Evolutionary conservation across 1,140 invertebrate species (phyloP).

Genomic region (Zaprionus lachaisei): DNA sequence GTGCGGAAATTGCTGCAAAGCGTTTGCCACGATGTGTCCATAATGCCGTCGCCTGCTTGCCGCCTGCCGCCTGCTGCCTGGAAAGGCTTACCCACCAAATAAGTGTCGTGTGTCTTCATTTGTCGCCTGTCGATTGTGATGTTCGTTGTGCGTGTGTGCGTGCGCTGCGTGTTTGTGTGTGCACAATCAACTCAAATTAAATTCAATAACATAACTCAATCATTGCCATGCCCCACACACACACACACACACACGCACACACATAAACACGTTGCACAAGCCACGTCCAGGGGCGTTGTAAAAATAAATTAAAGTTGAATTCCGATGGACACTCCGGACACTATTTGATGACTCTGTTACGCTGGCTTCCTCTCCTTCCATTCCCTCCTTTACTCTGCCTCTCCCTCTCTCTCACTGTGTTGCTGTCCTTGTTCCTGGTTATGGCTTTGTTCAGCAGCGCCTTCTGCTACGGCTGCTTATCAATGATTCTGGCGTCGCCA

Average conservation of each 20-base stretch:
- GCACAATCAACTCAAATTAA: conserved; percentile 83
- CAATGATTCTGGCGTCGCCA: conserved; percentile 45
- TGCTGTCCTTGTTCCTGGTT: conserved; percentile 13
- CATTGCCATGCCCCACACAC: conserved; percentile 55
- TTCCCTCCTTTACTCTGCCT: background rate
- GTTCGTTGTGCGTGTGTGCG: conserved; percentile 33
- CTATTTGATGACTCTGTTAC: conserved; percentile 18
- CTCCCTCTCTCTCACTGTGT: conserved; percentile 3
- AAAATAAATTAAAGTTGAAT: conserved; percentile 79
- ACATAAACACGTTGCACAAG: background rate
- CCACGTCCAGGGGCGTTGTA: conserved; percentile 47
- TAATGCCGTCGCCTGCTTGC: conserved; percentile 57
- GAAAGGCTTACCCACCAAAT: conserved; percentile 74
- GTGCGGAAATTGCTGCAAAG: conserved; percentile 67
- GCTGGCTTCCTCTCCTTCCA: background rate
- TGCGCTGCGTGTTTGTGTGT: conserved; percentile 51
- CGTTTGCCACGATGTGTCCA: conserved; percentile 65
- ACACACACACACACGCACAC: conserved; percentile 2
- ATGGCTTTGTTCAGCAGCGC: conserved; percentile 23
- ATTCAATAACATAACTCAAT: conserved; percentile 84
- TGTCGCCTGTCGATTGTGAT: conserved; percentile 73
- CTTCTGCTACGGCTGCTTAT: conserved; percentile 59
- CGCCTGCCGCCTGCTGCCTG: conserved; percentile 29
- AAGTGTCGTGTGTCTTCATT: conserved; percentile 81
- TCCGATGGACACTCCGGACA: conserved; percentile 53